Percentiles rank a stretch among this genome's conserved stretches.
Conservation (phyloP, 1,140 invertebrate genomes). For the Calosoma granatense region DNA sequence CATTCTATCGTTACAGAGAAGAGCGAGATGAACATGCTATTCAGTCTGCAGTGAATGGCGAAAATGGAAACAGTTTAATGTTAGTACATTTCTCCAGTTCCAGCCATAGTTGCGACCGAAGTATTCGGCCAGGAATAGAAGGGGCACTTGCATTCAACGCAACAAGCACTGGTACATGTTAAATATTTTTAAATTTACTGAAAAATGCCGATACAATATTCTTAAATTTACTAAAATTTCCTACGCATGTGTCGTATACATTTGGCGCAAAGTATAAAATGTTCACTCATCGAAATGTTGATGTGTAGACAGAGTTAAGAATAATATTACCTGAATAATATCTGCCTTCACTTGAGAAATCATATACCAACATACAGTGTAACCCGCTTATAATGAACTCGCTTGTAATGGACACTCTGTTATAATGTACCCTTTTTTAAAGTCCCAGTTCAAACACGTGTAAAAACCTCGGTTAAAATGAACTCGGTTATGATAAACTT, state of each 20-base stretch:
- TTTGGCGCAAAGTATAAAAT: background rate
- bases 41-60: no score
- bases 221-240: background rate
- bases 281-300: no score
- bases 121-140: slow-evolving; percentile 32
- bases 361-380: no score
- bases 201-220: slow-evolving; percentile 1
- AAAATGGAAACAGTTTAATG: background rate
- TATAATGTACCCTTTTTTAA: no score
- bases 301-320: no score
- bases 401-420: no score
- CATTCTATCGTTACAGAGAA: background rate
- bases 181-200: background rate
- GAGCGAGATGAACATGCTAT: background rate
- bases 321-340: no score
- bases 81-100: slow-evolving; percentile 42
- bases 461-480: no score
- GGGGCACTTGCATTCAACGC: slow-evolving; percentile 41
- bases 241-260: background rate
- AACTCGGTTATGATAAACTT: no score
- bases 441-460: no score
- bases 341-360: no score
- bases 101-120: slow-evolving; percentile 44
- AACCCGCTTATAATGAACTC: no score
- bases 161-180: slow-evolving; percentile 35